phyloP scores from a whole-genome alignment of 2,113 vertebrate genomes.

The Lepidiolamprologus cunningtoni region DNA sequence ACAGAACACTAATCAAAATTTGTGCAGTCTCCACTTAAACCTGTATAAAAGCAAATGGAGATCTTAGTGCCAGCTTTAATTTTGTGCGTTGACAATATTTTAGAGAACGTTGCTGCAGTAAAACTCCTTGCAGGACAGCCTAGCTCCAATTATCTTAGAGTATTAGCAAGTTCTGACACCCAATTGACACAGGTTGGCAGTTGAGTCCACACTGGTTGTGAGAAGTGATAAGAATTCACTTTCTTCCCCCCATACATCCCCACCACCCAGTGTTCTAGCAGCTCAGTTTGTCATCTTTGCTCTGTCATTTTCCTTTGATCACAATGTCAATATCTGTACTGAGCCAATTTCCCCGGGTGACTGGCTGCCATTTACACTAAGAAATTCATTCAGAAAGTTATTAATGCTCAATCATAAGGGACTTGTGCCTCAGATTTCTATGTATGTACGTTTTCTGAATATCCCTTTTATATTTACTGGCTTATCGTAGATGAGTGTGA shows the following conservation, averaged over 20 bases:
- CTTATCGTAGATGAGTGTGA: conserved; percentile 16
- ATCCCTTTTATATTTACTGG: conserved; percentile 27
- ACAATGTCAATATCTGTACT: conserved; percentile 49
- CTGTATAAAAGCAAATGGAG: neutral
- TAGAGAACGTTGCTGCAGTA: neutral
- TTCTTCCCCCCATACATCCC: neutral
- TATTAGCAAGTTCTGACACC: neutral
- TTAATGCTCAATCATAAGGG: conserved; percentile 37
- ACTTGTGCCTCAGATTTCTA: neutral
- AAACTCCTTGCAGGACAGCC: neutral
- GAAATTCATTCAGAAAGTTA: conserved; percentile 41
- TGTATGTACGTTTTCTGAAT: neutral
- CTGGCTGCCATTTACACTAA: conserved; percentile 34
- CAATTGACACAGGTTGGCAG: neutral
- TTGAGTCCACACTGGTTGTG: conserved; percentile 14
- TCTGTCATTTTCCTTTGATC: conserved; percentile 44
- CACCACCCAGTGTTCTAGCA: neutral
- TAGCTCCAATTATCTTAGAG: neutral
- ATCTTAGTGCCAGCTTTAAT: neutral
- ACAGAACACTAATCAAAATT: conserved; percentile 23
- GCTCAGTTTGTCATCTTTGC: conserved; percentile 8
- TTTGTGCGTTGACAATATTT: neutral
- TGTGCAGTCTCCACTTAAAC: neutral
- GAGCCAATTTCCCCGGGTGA: conserved; percentile 10
- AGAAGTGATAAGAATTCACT: conserved; percentile 4